Conservation (phyloP, 2,888 invertebrate species). For the Ophion obscuratus region DNA sequence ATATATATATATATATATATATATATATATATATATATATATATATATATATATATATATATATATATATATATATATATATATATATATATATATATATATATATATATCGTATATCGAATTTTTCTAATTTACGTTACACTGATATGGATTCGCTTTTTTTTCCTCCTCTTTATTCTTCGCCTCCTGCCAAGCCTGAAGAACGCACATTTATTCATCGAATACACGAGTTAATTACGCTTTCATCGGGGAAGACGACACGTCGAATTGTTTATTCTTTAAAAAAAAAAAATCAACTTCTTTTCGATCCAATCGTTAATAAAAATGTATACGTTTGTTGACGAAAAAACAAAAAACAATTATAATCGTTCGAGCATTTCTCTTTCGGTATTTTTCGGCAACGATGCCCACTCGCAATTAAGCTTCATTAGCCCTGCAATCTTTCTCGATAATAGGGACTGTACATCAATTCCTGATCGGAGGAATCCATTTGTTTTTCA, state of each 20-base stretch:
- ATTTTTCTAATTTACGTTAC: constrained; percentile 73
- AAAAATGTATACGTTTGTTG: not conserved
- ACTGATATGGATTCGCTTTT: constrained; percentile 76
- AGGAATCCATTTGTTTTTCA: not conserved
- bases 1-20: constrained; percentile 17
- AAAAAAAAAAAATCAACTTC: constrained; percentile 4
- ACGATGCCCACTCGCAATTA: not conserved
- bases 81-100: constrained; percentile 32
- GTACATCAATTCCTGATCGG: constrained; percentile 51
- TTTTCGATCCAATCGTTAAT: not conserved
- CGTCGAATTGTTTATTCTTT: constrained; percentile 12
- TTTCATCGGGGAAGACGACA: constrained; percentile 14
- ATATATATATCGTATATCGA: constrained; percentile 67
- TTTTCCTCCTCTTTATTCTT: constrained; percentile 49
- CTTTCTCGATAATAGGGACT: constrained; percentile 5
- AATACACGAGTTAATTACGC: constrained; percentile 18
- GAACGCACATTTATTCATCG: constrained; percentile 23
- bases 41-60: constrained; percentile 17
- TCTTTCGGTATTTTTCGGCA: not conserved
- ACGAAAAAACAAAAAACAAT: constrained; percentile 1
- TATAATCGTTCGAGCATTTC: not conserved
- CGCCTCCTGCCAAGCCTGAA: constrained; percentile 27
- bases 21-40: constrained; percentile 57
- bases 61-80: constrained; percentile 59
- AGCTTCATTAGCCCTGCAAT: constrained; percentile 26